These are phyloP conservation scores for Solenodon paradoxus DNA, from an alignment of 2,113 vertebrate species.

Conservation along the genomic window DNA sequence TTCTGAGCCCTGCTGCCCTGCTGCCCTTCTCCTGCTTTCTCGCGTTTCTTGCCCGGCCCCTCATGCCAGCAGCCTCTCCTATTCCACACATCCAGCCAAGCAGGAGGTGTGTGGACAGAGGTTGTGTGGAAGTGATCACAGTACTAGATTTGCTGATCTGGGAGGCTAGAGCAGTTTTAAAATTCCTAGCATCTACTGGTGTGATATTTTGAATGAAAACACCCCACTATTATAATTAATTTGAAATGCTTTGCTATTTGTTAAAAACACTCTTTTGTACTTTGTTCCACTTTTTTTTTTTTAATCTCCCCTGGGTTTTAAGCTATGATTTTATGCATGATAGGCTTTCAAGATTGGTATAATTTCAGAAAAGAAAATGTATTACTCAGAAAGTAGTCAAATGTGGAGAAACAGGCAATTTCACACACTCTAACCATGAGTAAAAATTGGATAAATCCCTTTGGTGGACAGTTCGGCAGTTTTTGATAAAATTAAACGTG, in stretches of 20 bases:
- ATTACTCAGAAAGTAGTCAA: not conserved
- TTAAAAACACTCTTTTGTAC: not conserved
- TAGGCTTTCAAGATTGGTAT: not conserved
- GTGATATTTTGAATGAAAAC: conserved; percentile 24
- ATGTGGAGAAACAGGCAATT: not conserved
- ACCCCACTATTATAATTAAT: not conserved
- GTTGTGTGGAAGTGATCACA: not conserved
- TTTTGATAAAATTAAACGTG: not conserved
- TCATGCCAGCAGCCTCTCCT: not conserved
- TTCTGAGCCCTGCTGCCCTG: too few relatives aligned
- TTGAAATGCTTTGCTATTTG: not conserved
- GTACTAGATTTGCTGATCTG: not conserved
- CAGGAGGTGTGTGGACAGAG: not conserved
- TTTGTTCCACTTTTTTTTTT: not conserved
- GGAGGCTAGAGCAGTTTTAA: not conserved
- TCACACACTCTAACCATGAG: not conserved
- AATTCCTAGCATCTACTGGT: not conserved
- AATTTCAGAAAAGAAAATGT: not conserved
- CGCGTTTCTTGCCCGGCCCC: not conserved
- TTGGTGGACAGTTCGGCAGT: not conserved
- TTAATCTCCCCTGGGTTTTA: not conserved
- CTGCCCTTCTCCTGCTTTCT: not conserved
- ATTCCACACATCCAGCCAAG: not conserved
- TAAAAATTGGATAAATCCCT: not conserved
- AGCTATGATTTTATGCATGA: not conserved